phyloP scores from a whole-genome alignment of 1,140 invertebrate genomes.

The Bacillus rossius region DNA sequence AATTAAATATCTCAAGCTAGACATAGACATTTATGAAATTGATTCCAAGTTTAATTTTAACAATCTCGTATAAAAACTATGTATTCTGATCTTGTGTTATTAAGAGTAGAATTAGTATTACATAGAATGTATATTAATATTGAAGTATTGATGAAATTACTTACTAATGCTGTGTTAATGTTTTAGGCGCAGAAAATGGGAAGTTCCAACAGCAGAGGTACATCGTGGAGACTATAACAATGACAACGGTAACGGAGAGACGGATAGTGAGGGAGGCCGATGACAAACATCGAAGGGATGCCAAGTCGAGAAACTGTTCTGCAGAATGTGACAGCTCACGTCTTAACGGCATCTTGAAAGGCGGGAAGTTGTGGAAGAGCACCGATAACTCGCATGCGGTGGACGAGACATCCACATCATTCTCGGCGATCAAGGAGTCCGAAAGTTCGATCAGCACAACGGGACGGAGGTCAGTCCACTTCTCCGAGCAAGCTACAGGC shows the following conservation, averaged over 20 bases:
- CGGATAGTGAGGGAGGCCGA: constrained; percentile 50
- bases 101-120: no score
- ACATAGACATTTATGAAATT: no score
- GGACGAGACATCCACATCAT: constrained; percentile 6
- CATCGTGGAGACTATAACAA: constrained; percentile 57
- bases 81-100: no score
- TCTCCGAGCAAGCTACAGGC: constrained; percentile 32
- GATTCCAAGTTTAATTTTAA: no score
- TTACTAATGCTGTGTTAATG: no score
- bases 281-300: neutral
- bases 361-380: constrained; percentile 55
- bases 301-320: no score
- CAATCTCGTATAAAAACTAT: no score
- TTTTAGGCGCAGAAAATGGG: no score
- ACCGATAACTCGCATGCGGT: constrained; percentile 18
- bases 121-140: no score
- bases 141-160: no score
- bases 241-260: constrained; percentile 60
- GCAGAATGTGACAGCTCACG: no score
- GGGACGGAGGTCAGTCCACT: constrained; percentile 20
- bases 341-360: constrained; percentile 55
- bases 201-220: constrained; percentile 46
- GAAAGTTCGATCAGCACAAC: constrained; percentile 8
- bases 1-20: no score
- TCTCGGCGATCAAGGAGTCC: constrained; percentile 25